A percentile compares a stretch with the other conserved stretches of the same genome.
These are phyloP conservation scores for Percina caprodes DNA, from an alignment of 2,113 vertebrate species.

Conservation along the genomic window DNA sequence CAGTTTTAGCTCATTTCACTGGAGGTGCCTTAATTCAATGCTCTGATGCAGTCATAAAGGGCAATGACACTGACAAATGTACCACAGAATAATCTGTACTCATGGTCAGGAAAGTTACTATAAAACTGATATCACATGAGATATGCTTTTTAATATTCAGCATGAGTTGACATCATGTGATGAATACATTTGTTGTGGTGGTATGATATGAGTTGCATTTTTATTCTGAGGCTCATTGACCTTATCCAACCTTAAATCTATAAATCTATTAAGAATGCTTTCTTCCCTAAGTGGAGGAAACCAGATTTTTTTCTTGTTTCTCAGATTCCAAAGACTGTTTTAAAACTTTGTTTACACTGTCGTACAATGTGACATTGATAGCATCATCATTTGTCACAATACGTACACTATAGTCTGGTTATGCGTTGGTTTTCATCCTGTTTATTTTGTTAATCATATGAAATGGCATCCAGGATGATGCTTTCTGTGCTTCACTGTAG, in stretches of 20 bases:
- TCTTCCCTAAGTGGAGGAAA: neutral
- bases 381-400: neutral
- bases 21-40: neutral
- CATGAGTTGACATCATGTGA: neutral
- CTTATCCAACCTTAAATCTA: too few relatives aligned
- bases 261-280: neutral
- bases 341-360: neutral
- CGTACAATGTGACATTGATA: neutral
- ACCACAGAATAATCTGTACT: neutral
- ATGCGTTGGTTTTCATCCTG: neutral
- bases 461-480: neutral
- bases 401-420: neutral
- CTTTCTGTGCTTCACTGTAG: neutral
- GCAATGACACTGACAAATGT: conserved; percentile 9
- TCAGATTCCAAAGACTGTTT: neutral
- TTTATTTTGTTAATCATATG: neutral
- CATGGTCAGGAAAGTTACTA: neutral
- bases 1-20: neutral
- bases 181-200: neutral
- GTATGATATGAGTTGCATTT: neutral
- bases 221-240: neutral
- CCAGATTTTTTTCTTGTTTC: neutral
- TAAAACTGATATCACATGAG: neutral
- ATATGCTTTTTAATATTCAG: neutral
- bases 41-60: neutral